Evolutionary conservation across 2,888 invertebrate species (phyloP).

Genomic region (Hirtodrosophila alboralis): DNA sequence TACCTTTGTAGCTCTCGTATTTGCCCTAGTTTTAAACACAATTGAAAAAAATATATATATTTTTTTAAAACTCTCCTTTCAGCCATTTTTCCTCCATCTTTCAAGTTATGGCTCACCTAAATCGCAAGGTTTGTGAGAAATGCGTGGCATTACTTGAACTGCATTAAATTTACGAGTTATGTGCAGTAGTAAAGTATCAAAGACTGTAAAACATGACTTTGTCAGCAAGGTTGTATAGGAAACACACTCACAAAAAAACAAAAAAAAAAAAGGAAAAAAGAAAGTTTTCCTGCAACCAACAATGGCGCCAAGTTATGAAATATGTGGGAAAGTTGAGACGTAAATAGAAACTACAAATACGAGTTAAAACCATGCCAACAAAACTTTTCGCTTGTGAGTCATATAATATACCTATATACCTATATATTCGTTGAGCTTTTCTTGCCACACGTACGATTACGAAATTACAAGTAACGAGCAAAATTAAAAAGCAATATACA

Average conservation of each 20-base stretch:
- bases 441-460: slow-evolving; percentile 36
- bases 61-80: too few species aligned
- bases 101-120: slow-evolving; percentile 4
- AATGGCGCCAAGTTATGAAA: slow-evolving; percentile 58
- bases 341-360: slow-evolving; percentile 53
- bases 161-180: slow-evolving; percentile 46
- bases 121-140: slow-evolving; percentile 18
- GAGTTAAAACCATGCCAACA: slow-evolving; percentile 26
- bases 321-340: slow-evolving; percentile 55
- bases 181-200: slow-evolving; percentile 31
- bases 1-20: too few species aligned
- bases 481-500: slow-evolving; percentile 78
- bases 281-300: slow-evolving; percentile 46
- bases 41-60: too few species aligned
- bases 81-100: slow-evolving; percentile 7
- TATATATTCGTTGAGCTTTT: too few species aligned
- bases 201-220: slow-evolving; percentile 44
- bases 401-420: too few species aligned
- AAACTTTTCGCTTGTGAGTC: slow-evolving; percentile 21
- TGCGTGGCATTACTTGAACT: slow-evolving; percentile 23
- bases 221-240: slow-evolving; percentile 54
- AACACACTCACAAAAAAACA: not conserved
- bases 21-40: too few species aligned
- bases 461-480: slow-evolving; percentile 70
- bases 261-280: slow-evolving; percentile 26